Conservation (phyloP, 2,888 invertebrate genomes). For the Ormyrus rosae region DNA sequence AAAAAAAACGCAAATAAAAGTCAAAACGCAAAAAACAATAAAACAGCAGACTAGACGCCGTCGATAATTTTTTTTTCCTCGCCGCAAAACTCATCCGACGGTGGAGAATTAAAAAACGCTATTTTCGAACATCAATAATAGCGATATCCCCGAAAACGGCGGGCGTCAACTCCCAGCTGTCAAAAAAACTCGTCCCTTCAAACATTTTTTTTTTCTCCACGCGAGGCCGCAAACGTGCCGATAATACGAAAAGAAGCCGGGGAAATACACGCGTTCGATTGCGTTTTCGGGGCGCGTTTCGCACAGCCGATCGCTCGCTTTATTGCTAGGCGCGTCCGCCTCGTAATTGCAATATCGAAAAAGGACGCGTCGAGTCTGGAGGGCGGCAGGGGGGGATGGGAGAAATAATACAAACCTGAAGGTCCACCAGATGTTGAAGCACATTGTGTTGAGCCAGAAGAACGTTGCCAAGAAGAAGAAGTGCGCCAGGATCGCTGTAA, state of each 20-base stretch:
- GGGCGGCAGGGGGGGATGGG: too few relatives aligned
- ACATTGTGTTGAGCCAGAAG: slow-evolving; percentile 96
- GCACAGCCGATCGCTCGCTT: slow-evolving; percentile 36
- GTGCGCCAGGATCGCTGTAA: slow-evolving; percentile 89
- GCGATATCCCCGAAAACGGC: not conserved
- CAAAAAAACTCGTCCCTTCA: slow-evolving; percentile 6
- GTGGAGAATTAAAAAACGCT: too few relatives aligned
- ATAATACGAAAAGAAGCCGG: slow-evolving; percentile 40
- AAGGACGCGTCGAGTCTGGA: not conserved
- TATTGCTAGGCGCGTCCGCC: slow-evolving; percentile 11
- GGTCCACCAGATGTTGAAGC: slow-evolving; percentile 97
- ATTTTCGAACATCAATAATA: too few relatives aligned
- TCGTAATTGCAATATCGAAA: slow-evolving; percentile 49
- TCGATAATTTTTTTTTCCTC: too few relatives aligned
- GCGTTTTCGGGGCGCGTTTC: slow-evolving; percentile 11
- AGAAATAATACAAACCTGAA: slow-evolving; percentile 83
- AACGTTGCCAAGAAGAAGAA: slow-evolving; percentile 93
- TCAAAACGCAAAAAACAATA: too few relatives aligned
- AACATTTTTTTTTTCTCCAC: not conserved
- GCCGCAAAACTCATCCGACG: too few relatives aligned
- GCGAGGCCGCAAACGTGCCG: slow-evolving; percentile 31
- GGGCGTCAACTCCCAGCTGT: not conserved
- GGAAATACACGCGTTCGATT: slow-evolving; percentile 21
- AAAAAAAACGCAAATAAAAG: too few relatives aligned
- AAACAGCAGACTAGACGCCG: too few relatives aligned